Evolutionary conservation across 2,888 invertebrate genomes (phyloP).

Genomic region (Malacosoma neustria): DNA sequence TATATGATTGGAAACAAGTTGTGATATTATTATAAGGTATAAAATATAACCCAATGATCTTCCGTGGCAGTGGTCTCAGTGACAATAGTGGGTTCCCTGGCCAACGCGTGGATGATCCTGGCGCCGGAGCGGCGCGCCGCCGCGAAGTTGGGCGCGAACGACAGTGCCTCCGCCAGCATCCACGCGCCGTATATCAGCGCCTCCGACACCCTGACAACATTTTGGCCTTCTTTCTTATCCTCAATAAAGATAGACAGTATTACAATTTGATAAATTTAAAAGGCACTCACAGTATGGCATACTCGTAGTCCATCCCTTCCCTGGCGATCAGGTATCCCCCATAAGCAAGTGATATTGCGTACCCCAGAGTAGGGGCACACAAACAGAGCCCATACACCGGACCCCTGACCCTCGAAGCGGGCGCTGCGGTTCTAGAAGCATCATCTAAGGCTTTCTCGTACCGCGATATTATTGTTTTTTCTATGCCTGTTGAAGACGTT

Average conservation of each 20-base stretch:
- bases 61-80: conserved; percentile 30
- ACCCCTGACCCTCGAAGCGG: conserved; percentile 61
- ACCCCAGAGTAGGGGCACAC: conserved; percentile 81
- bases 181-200: conserved; percentile 85
- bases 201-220: conserved; percentile 80
- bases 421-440: conserved; percentile 29
- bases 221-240: too few species aligned
- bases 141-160: conserved; percentile 84
- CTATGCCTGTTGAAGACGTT: conserved; percentile 60
- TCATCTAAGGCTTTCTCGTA: conserved; percentile 59
- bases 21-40: too few species aligned
- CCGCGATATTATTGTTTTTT: conserved; percentile 62
- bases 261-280: too few species aligned
- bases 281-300: conserved; percentile 78
- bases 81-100: conserved; percentile 48
- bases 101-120: conserved; percentile 74
- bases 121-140: conserved; percentile 81
- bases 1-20: too few species aligned
- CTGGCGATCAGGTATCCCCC: conserved; percentile 80
- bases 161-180: conserved; percentile 85
- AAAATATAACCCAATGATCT: conserved; percentile 37
- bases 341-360: conserved; percentile 81
- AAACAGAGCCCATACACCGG: conserved; percentile 81
- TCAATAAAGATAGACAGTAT: too few species aligned
- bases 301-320: conserved; percentile 75